Conservation (phyloP, 2,113 vertebrate genomes). For the Seriola rivoliana region DNA sequence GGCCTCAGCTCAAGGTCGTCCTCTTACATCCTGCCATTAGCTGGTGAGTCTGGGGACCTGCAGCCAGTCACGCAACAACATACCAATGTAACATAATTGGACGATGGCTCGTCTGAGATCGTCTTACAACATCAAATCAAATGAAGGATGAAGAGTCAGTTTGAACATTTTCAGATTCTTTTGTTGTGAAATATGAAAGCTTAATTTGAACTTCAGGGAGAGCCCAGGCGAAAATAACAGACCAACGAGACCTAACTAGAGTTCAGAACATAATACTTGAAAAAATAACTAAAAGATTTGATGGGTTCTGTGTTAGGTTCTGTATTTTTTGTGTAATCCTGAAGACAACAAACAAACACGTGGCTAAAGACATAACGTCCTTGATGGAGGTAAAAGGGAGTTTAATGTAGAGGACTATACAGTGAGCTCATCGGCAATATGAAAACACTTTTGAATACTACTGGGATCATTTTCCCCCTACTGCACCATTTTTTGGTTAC, state of each 20-base stretch:
- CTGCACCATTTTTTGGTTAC: too few relatives aligned
- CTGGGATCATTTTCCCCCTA: too few relatives aligned
- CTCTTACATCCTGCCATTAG: neutral
- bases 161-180: neutral
- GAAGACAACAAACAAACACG: too few relatives aligned
- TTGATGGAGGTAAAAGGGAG: too few relatives aligned
- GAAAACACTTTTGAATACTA: too few relatives aligned
- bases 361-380: too few relatives aligned
- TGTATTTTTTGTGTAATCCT: too few relatives aligned
- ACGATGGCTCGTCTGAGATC: too few relatives aligned
- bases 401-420: too few relatives aligned
- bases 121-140: neutral
- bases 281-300: neutral
- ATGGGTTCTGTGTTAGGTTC: too few relatives aligned
- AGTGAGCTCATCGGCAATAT: too few relatives aligned
- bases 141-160: neutral
- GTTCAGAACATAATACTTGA: neutral
- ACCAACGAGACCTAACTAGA: neutral
- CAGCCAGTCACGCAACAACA: neutral
- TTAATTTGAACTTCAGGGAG: slow-evolving; percentile 9
- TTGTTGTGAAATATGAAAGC: neutral
- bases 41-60: neutral
- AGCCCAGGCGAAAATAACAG: neutral
- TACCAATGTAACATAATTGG: too few relatives aligned
- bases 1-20: neutral